phyloP scores from a whole-genome alignment of 92 coral and sea anemone genomes.

The Scolanthus callimorphus region DNA sequence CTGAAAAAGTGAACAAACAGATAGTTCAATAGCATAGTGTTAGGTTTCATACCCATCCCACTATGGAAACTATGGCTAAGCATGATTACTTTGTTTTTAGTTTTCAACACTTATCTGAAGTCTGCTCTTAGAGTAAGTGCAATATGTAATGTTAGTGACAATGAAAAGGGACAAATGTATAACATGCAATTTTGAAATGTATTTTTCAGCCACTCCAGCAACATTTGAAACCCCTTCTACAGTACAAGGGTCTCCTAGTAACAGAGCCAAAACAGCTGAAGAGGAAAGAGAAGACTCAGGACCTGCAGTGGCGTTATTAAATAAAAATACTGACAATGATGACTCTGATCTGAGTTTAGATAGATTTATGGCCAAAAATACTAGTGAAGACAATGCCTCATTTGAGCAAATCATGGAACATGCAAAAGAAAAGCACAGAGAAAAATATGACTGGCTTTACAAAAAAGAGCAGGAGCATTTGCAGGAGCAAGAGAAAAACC shows the following conservation, averaged over 20 bases:
- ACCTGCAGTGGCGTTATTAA: slow-evolving; percentile 3
- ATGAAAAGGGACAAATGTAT: slow-evolving; percentile 5
- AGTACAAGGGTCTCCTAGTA: slow-evolving; percentile 55
- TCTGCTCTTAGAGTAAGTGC: not conserved
- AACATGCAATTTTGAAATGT: not conserved
- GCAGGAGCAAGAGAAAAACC: slow-evolving; percentile 33
- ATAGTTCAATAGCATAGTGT: too few species aligned
- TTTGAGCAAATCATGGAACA: slow-evolving; percentile 91
- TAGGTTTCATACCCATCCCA: too few species aligned
- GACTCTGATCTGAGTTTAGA: slow-evolving; percentile 69
- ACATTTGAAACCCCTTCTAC: slow-evolving; percentile 85
- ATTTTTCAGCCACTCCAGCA: slow-evolving; percentile 70
- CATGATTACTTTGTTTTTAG: too few species aligned
- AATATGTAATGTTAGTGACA: not conserved
- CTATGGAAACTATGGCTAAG: too few species aligned
- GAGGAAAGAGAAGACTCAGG: slow-evolving; percentile 13
- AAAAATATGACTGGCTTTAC: slow-evolving; percentile 88
- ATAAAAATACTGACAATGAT: slow-evolving; percentile 11
- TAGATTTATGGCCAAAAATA: slow-evolving; percentile 71
- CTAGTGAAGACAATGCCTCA: slow-evolving; percentile 96
- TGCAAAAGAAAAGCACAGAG: slow-evolving; percentile 61
- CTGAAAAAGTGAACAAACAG: too few species aligned
- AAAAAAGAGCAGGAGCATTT: slow-evolving; percentile 81
- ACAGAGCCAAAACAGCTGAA: not conserved
- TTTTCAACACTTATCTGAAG: too few species aligned